Evolutionary conservation across 2,797 vertebrate species (phyloP).

Genomic region (Caiman crocodilus): DNA sequence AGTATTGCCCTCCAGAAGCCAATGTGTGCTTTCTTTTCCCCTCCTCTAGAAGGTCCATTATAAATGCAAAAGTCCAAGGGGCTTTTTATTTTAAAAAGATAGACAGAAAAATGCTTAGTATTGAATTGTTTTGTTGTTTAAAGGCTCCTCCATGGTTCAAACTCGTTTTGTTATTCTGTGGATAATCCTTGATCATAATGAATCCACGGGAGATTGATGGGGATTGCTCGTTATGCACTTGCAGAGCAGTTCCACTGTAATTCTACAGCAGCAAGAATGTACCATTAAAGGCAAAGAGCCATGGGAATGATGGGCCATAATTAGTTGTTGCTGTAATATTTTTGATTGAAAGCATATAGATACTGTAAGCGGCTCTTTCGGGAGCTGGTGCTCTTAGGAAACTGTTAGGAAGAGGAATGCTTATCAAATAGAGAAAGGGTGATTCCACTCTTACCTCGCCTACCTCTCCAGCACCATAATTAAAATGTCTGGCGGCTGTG

Average conservation of each 20-base stretch:
- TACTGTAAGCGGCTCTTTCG: conserved; percentile 1
- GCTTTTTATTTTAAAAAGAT: not conserved
- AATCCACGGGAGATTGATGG: conserved; percentile 66
- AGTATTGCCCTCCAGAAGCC: not conserved
- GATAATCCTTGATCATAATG: conserved; percentile 60
- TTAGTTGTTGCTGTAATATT: conserved; percentile 76
- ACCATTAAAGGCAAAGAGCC: conserved; percentile 65
- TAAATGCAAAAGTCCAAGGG: not conserved
- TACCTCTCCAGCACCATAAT: not conserved
- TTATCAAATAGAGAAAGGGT: conserved; percentile 12
- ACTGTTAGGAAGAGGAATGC: conserved; percentile 3
- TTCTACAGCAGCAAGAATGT: conserved; percentile 46
- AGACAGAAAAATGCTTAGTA: not conserved
- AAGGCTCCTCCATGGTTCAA: not conserved
- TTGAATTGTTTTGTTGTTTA: conserved; percentile 44
- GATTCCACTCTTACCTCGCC: not conserved
- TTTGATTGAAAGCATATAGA: conserved; percentile 69
- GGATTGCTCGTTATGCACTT: conserved; percentile 49
- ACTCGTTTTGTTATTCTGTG: conserved; percentile 34
- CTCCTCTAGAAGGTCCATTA: not conserved
- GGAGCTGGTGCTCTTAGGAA: conserved; percentile 37
- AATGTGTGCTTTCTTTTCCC: not conserved
- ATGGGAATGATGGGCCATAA: conserved; percentile 65
- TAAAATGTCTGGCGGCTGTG: not conserved
- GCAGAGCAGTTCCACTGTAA: conserved; percentile 1